These are phyloP conservation scores for Alosa sapidissima DNA, from an alignment of 2,797 vertebrate species.

Conservation along the genomic window DNA sequence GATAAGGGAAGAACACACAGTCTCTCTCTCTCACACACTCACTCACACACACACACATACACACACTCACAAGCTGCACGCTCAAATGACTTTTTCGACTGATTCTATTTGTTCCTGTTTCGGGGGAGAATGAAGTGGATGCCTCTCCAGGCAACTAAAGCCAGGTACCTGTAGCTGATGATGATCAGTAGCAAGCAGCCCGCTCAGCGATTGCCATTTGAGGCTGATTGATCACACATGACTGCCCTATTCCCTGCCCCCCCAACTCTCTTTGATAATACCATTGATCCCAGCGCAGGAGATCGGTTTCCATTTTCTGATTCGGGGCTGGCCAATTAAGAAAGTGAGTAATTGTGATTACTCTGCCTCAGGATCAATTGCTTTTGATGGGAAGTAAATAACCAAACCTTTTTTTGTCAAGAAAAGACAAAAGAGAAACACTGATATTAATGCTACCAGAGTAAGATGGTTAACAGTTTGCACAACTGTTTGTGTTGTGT, in stretches of 20 bases:
- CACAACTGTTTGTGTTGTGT: constrained; percentile 1
- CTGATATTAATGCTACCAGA: constrained; percentile 11
- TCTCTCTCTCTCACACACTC: background rate
- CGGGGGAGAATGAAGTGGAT: constrained; percentile 12
- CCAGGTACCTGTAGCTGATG: constrained; percentile 41
- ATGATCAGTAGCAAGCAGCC: constrained; percentile 58
- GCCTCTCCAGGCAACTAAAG: constrained; percentile 18
- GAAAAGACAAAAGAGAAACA: constrained; percentile 26
- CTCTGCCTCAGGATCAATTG: constrained; percentile 97
- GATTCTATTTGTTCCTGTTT: constrained; percentile 25
- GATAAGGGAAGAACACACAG: background rate
- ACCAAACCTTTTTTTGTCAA: constrained; percentile 44
- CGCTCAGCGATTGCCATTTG: constrained; percentile 79
- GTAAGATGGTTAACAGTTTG: background rate
- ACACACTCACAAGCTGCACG: constrained; percentile 1
- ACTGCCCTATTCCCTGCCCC: constrained; percentile 78
- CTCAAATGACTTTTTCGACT: constrained; percentile 24
- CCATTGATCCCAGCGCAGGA: constrained; percentile 87
- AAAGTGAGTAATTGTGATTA: constrained; percentile 99
- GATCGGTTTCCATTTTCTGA: constrained; percentile 96
- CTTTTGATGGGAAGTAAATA: constrained; percentile 81
- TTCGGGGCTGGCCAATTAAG: constrained; percentile 97
- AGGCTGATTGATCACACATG: constrained; percentile 84
- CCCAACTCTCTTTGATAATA: constrained; percentile 85
- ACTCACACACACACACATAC: background rate